A percentile compares a stretch with the other conserved stretches of the same genome.
phyloP scores from a whole-genome alignment of 2,113 vertebrate genomes.

The Suncus etruscus region DNA sequence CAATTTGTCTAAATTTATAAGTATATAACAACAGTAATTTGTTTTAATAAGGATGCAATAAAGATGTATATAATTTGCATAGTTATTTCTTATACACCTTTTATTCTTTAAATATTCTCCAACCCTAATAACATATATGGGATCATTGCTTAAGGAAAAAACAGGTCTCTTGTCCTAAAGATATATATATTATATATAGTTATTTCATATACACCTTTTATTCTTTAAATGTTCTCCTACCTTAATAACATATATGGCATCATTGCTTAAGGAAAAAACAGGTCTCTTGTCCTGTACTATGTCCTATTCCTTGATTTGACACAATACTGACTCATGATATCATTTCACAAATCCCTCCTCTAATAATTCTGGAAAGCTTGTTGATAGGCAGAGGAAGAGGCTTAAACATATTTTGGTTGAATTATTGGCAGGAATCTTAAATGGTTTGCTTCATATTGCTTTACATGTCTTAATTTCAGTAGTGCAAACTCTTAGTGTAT shows the following conservation, averaged over 20 bases:
- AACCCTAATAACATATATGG: neutral
- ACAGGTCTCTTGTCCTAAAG: neutral
- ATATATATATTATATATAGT: too few relatives aligned
- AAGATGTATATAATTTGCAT: neutral
- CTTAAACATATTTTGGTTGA: constrained; percentile 28
- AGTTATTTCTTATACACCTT: neutral
- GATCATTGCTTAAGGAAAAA: neutral
- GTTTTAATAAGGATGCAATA: constrained; percentile 2
- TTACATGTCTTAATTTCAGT: constrained; percentile 3
- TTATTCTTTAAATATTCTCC: neutral
- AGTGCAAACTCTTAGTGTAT: constrained; percentile 1
- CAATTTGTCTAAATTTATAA: too few relatives aligned
- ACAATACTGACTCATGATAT: neutral
- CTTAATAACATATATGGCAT: neutral
- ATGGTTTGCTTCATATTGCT: neutral
- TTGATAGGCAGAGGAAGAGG: neutral
- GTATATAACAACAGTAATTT: too few relatives aligned
- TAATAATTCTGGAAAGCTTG: neutral
- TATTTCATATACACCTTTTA: too few relatives aligned
- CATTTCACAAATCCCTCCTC: neutral
- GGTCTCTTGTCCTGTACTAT: neutral
- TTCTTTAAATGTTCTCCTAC: too few relatives aligned
- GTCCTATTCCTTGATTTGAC: neutral
- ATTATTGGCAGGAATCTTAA: neutral
- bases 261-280: neutral